Evolutionary conservation across 2,888 invertebrate species (phyloP), one percentile per base, ranked within the genome.

Genomic region (Amaurobius ferox): DNA sequence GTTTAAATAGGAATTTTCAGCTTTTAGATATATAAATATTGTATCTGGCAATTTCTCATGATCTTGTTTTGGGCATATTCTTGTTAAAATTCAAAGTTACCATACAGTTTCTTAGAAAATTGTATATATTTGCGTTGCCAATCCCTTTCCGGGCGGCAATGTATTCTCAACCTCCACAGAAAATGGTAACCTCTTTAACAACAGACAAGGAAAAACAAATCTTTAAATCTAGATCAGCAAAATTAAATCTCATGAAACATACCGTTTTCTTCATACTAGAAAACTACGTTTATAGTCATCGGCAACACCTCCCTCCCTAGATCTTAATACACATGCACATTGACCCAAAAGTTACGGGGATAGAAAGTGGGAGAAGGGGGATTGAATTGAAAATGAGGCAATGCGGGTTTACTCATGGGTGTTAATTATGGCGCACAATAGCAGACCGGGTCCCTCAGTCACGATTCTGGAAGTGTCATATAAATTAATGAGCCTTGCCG

Each of bases 401-500:
- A 81, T 76, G 76, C 76, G 70, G 76, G 76, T 61, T 81, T 81
- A 39, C 76, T 70, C 70, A 62, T 71, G 76, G 83, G 83, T 77
- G 83, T 83, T 83, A 83, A 83, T 83, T 83, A 83, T 77, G 48
- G 71, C 64, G 40, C 71, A 77, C 83, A 83, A 71, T 83, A 55
- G 74, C 32, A 55, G 32, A 40, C 39, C 68, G 30, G 71, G 68
- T 35, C 76, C 64, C 71, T 67, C 55, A 68, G 73, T 73, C 74
- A 76, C 74, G 67, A 78, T 78, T 85, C 78, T 85, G 85, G 55
- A 78, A 72, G 78, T 85, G 85, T 85, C 85, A 85, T 85, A 78
- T 85, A 78, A 85, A 85, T 85, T 85, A 85, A 85, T 85, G 85
- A 85, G 85, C 78, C 67, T 19, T 19, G 67, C 85, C 72, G 66